Evolutionary conservation across 2,888 invertebrate species (phyloP).

Genomic region (Netelia melanura): DNA sequence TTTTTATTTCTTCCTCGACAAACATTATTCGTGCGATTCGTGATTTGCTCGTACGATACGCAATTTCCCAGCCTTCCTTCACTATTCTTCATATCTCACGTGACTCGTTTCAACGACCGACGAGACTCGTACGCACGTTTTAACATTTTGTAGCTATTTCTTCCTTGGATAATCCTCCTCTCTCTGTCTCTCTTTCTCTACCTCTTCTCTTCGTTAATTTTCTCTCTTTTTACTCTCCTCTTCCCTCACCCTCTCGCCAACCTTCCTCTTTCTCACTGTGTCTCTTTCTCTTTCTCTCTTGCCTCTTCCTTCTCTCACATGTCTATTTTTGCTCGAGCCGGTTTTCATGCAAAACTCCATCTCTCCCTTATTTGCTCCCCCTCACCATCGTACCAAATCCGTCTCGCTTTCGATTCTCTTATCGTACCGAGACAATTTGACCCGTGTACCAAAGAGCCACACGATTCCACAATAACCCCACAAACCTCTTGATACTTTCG

Average conservation of each 20-base stretch:
- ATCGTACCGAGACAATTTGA: constrained; percentile 21
- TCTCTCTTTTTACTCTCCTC: background rate
- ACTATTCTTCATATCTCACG: background rate
- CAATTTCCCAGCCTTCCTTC: background rate
- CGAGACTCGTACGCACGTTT: background rate
- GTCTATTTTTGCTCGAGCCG: constrained; percentile 41
- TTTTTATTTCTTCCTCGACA: background rate
- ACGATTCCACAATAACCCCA: background rate
- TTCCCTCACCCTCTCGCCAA: background rate
- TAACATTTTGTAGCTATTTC: background rate
- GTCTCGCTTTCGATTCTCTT: constrained; percentile 21
- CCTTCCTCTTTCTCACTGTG: background rate
- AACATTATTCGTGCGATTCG: background rate
- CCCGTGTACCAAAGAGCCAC: background rate
- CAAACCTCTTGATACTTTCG: too few relatives aligned
- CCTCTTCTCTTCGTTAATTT: constrained; percentile 29
- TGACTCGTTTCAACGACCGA: background rate
- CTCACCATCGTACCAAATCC: constrained; percentile 15
- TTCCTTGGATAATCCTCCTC: constrained; percentile 38
- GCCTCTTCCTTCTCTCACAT: background rate
- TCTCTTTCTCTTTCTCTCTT: constrained; percentile 2
- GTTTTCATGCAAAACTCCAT: background rate
- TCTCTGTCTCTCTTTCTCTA: background rate
- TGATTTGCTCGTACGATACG: background rate
- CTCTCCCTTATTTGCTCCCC: background rate